Conservation (phyloP, 2,888 invertebrate genomes). For the Cynaeus angustus region DNA sequence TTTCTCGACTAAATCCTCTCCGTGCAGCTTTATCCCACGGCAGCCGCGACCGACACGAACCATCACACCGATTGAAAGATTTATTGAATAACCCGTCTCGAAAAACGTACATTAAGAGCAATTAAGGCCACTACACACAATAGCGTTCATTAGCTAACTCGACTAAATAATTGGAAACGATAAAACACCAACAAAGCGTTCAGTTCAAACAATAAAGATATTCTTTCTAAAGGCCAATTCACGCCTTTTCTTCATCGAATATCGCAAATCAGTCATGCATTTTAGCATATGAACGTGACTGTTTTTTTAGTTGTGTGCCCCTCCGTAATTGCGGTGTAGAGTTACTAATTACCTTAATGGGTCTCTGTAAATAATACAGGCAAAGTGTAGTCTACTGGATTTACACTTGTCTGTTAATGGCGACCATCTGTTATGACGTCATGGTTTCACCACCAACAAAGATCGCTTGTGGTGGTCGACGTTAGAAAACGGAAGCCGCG, state of each 20-base stretch:
- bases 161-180: slow-evolving; percentile 46
- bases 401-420: slow-evolving; percentile 57
- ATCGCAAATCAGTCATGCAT: slow-evolving; percentile 15
- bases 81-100: slow-evolving; percentile 35
- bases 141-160: slow-evolving; percentile 40
- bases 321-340: slow-evolving; percentile 63
- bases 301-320: slow-evolving; percentile 53
- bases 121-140: slow-evolving; percentile 45
- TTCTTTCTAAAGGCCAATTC: slow-evolving; percentile 35
- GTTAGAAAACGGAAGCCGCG: neutral
- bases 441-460: slow-evolving; percentile 47
- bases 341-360: slow-evolving; percentile 68
- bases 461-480: slow-evolving; percentile 56
- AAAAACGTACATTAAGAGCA: slow-evolving; percentile 42
- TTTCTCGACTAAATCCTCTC: too few species aligned
- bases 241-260: slow-evolving; percentile 7
- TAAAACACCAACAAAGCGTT: slow-evolving; percentile 42
- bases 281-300: slow-evolving; percentile 6
- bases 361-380: slow-evolving; percentile 61
- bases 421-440: slow-evolving; percentile 54
- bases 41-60: slow-evolving; percentile 26
- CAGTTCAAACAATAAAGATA: slow-evolving; percentile 21
- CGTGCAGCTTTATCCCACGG: neutral
- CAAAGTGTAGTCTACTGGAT: slow-evolving; percentile 51
- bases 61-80: slow-evolving; percentile 39